A percentile compares a stretch with the other conserved stretches of the same genome.
Evolutionary conservation across 1,140 invertebrate species (phyloP).

Genomic region (Caerostris darwini): DNA sequence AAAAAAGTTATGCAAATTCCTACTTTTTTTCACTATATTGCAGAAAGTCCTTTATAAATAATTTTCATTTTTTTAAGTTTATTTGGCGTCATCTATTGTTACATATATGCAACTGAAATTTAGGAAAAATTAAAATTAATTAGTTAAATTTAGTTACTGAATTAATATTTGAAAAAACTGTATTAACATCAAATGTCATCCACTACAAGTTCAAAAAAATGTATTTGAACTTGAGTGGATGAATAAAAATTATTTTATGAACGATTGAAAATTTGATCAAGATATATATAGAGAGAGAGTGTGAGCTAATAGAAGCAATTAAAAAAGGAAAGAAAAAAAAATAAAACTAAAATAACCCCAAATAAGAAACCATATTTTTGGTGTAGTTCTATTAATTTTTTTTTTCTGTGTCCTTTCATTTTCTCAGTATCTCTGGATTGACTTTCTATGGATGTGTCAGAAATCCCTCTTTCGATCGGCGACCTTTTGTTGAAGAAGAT

Average conservation of each 20-base stretch:
- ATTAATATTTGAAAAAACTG: too few species aligned
- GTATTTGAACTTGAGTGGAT: too few species aligned
- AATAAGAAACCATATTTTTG: constrained; percentile 64
- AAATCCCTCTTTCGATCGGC: constrained; percentile 49
- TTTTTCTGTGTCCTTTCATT: background rate
- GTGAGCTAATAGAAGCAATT: too few species aligned
- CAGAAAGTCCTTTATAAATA: too few species aligned
- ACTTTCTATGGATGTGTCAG: constrained; percentile 47
- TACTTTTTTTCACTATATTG: background rate
- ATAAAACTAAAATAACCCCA: constrained; percentile 17
- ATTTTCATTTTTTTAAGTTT: too few species aligned
- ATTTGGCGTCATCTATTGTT: too few species aligned
- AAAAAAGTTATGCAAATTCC: background rate
- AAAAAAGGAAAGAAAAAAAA: background rate
- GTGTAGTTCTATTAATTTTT: background rate
- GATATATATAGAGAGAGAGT: too few species aligned
- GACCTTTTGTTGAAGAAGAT: background rate
- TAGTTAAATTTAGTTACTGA: too few species aligned
- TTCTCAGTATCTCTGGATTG: constrained; percentile 44
- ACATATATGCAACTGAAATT: too few species aligned
- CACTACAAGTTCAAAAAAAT: too few species aligned
- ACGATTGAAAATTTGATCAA: too few species aligned
- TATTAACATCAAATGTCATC: background rate
- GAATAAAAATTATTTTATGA: background rate
- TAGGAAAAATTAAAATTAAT: background rate